A percentile compares a stretch with the other conserved stretches of the same genome.
phyloP scores from a whole-genome alignment of 2,113 vertebrate genomes.

The Hippocampus barbouri region DNA sequence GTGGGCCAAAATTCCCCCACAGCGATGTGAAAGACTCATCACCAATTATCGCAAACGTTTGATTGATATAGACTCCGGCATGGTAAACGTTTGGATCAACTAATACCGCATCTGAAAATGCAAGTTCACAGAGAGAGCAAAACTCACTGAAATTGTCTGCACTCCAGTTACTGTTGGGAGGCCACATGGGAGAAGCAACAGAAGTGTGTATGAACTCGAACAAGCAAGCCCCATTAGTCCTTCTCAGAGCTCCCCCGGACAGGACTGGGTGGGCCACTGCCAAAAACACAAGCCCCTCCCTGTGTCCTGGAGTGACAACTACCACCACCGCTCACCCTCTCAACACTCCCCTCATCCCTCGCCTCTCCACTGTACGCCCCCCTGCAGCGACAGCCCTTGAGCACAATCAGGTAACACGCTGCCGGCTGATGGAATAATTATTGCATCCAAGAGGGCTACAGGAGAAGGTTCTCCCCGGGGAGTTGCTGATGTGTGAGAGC shows the following conservation, averaged over 20 bases:
- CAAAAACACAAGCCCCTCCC: slow-evolving; percentile 40
- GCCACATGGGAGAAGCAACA: slow-evolving; percentile 7
- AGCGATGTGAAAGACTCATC: too few species aligned
- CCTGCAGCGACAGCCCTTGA: slow-evolving; percentile 76
- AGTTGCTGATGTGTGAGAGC: slow-evolving; percentile 67
- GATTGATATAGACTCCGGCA: too few species aligned
- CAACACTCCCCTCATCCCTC: slow-evolving; percentile 27
- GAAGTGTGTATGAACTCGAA: slow-evolving; percentile 17
- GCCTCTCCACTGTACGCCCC: slow-evolving; percentile 48
- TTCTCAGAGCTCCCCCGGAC: slow-evolving; percentile 52
- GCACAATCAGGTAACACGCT: slow-evolving; percentile 80
- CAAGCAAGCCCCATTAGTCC: slow-evolving; percentile 65
- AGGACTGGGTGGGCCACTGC: slow-evolving; percentile 49
- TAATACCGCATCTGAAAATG: slow-evolving; percentile 49
- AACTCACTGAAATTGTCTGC: neutral
- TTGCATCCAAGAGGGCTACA: slow-evolving; percentile 74
- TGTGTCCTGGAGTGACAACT: slow-evolving; percentile 69
- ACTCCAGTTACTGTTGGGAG: neutral
- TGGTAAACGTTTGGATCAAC: slow-evolving; percentile 36
- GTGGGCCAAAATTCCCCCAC: too few species aligned
- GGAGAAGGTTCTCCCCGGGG: slow-evolving; percentile 68
- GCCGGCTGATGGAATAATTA: slow-evolving; percentile 87
- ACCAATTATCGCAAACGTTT: too few species aligned
- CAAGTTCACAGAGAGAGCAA: slow-evolving; percentile 50
- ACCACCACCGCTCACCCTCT: slow-evolving; percentile 27